These are phyloP conservation scores for Corythornis vintsioides DNA, from an alignment of 2,113 vertebrate genomes.

Conservation along the genomic window DNA sequence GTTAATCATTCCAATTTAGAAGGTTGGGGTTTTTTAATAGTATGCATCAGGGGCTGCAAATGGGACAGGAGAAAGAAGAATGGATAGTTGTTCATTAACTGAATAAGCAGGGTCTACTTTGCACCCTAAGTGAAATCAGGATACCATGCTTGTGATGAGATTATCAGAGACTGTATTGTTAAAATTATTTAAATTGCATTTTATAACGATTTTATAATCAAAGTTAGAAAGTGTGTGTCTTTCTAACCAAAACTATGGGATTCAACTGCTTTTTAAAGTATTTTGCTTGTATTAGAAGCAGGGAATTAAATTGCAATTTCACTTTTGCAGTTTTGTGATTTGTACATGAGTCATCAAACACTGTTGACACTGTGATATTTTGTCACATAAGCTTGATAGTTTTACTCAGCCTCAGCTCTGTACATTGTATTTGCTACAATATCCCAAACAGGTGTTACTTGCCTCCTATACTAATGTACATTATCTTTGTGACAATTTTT, in stretches of 20 bases:
- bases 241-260: not conserved
- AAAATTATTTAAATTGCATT: not conserved
- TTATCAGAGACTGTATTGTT: not conserved
- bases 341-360: not conserved
- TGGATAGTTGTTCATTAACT: not conserved
- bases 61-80: conserved; percentile 20
- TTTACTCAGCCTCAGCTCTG: not conserved
- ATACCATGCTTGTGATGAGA: not conserved
- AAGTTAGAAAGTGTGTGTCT: not conserved
- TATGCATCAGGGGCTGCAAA: not conserved
- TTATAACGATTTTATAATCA: not conserved
- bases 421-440: not conserved
- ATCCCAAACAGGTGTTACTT: not conserved
- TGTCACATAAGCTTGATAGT: not conserved
- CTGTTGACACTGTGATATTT: not conserved
- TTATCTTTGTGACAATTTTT: not conserved
- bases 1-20: conserved; percentile 30
- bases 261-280: not conserved
- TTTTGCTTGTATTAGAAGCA: not conserved
- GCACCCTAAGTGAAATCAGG: not conserved
- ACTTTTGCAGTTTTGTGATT: not conserved
- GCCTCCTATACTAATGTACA: not conserved
- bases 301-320: not conserved
- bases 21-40: conserved; percentile 1
- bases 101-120: not conserved